Evolutionary conservation across 2,888 invertebrate species (phyloP).

Genomic region (Volucella inanis): DNA sequence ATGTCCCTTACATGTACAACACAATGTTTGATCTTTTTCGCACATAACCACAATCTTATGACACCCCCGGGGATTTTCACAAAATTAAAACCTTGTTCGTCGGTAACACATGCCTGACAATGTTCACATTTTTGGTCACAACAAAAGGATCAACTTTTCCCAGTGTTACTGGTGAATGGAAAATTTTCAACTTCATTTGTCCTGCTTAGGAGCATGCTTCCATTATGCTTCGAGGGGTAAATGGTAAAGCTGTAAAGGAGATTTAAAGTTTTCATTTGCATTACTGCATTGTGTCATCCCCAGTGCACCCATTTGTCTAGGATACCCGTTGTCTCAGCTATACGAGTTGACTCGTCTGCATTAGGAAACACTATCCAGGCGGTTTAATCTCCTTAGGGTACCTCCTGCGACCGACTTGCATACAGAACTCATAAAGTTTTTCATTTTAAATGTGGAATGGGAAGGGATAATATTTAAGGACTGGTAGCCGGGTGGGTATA

Average conservation of each 20-base stretch:
- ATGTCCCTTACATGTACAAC: conserved; percentile 5
- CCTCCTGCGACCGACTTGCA: conserved; percentile 44
- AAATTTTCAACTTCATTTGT: conserved; percentile 59
- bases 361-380: conserved; percentile 31
- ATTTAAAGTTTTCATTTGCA: conserved; percentile 62
- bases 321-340: conserved; percentile 3
- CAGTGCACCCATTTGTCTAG: conserved; percentile 53
- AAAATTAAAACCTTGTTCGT: conserved; percentile 41
- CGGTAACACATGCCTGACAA: conserved; percentile 19
- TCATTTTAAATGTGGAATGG: conserved; percentile 27
- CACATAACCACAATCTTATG: conserved; percentile 24
- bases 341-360: background rate
- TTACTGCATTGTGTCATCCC: conserved; percentile 53
- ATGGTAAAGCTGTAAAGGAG: too few species aligned
- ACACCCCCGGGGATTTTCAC: conserved; percentile 10
- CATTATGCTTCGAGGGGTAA: conserved; percentile 4
- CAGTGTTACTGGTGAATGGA: conserved; percentile 18
- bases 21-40: conserved; percentile 11
- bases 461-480: conserved; percentile 37
- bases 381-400: conserved; percentile 41
- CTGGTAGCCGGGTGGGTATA: conserved; percentile 14
- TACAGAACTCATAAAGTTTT: conserved; percentile 55
- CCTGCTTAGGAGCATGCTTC: conserved; percentile 44
- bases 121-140: conserved; percentile 8
- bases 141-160: conserved; percentile 60